These are phyloP conservation scores for Porites cylindrica DNA, from an alignment of 92 coral and sea anemone genomes.

Conservation along the genomic window DNA sequence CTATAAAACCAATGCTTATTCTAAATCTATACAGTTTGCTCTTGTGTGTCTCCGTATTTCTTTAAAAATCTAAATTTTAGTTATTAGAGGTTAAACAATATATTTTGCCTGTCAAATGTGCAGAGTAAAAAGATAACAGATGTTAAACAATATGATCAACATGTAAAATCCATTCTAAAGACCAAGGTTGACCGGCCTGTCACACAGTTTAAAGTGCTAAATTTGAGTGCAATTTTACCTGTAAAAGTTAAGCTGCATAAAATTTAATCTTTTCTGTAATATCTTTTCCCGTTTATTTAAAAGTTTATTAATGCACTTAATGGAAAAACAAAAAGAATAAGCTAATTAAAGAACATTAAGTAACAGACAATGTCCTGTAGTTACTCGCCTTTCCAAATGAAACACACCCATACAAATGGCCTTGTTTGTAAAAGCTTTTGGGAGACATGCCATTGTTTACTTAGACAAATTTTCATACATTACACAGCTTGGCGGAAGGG, in stretches of 20 bases:
- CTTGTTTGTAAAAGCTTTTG: not conserved
- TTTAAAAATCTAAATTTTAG: not conserved
- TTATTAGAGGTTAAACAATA: not conserved
- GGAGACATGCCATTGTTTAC: not conserved
- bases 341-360: too few relatives aligned
- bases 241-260: not conserved
- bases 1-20: not conserved
- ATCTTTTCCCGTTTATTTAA: too few relatives aligned
- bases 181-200: constrained; percentile 37
- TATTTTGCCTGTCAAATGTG: not conserved
- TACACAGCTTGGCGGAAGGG: constrained; percentile 74
- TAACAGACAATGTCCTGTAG: not conserved
- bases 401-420: not conserved
- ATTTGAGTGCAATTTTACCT: not conserved
- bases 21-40: not conserved
- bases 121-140: not conserved
- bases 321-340: too few relatives aligned
- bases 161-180: constrained; percentile 15
- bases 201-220: constrained; percentile 33
- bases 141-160: not conserved
- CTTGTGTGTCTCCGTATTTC: constrained; percentile 27
- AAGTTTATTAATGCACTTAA: too few relatives aligned
- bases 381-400: not conserved
- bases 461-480: constrained; percentile 68
- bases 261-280: not conserved